These are phyloP conservation scores for Dreissena rostriformis DNA, from an alignment of 1,140 invertebrate species.

Conservation along the genomic window DNA sequence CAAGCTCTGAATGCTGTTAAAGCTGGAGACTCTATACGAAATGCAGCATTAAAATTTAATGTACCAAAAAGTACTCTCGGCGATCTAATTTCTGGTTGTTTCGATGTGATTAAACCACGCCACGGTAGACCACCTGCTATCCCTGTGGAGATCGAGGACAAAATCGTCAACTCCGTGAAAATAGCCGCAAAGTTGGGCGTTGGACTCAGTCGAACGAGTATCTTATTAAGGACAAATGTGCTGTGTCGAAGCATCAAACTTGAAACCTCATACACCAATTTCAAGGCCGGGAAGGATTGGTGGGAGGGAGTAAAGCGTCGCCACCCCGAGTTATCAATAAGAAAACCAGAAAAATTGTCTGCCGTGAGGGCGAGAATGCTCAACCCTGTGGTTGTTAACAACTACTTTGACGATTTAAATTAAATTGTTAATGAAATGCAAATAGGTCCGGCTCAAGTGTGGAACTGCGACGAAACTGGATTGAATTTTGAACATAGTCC, in stretches of 20 bases:
- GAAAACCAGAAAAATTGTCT: constrained; percentile 23
- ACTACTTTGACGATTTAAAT: constrained; percentile 21
- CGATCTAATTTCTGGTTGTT: constrained; percentile 9
- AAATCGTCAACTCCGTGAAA: constrained; percentile 16
- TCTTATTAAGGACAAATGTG: constrained; percentile 15
- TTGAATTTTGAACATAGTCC: constrained; percentile 30
- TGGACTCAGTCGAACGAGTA: not conserved
- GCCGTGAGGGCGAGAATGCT: constrained; percentile 16
- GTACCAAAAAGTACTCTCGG: constrained; percentile 33
- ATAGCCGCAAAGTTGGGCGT: constrained; percentile 17
- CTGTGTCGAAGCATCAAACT: constrained; percentile 4
- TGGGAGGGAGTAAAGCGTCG: constrained; percentile 19
- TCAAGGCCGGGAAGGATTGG: constrained; percentile 19
- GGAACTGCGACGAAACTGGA: constrained; percentile 55
- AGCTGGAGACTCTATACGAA: not conserved
- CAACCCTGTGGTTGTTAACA: not conserved
- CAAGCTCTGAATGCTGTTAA: constrained; percentile 5
- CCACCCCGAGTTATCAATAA: constrained; percentile 17
- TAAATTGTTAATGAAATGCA: not conserved
- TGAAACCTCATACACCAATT: not conserved
- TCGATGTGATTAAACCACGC: not conserved
- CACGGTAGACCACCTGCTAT: not conserved
- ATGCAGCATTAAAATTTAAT: constrained; percentile 5
- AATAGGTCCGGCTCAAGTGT: not conserved
- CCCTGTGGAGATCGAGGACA: constrained; percentile 1